Evolutionary conservation across 1,140 invertebrate genomes (phyloP).

Genomic region (Wasmannia auropunctata): DNA sequence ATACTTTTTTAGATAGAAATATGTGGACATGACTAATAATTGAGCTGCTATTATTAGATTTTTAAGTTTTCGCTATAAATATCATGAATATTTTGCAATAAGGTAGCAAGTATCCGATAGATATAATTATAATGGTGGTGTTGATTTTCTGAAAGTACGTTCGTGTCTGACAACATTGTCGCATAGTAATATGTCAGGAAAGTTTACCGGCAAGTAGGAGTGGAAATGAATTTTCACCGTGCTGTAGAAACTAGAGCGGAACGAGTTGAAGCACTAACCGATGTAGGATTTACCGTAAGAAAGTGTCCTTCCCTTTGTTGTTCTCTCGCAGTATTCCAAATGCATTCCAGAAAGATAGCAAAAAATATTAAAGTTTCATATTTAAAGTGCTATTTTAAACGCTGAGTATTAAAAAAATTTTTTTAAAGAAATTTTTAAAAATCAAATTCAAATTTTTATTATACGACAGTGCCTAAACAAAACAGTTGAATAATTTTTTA

Average conservation of each 20-base stretch:
- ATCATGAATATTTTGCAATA: background rate
- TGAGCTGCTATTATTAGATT: background rate
- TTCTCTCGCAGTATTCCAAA: background rate
- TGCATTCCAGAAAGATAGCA: background rate
- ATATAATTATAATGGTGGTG: constrained; percentile 60
- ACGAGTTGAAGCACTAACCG: constrained; percentile 49
- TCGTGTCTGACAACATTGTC: constrained; percentile 39
- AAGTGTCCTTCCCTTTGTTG: constrained; percentile 28
- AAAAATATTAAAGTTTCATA: background rate
- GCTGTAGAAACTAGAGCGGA: constrained; percentile 66
- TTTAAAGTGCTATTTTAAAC: background rate
- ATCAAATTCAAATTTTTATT: background rate
- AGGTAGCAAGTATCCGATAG: background rate
- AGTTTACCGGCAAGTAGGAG: background rate
- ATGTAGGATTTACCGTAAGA: constrained; percentile 51
- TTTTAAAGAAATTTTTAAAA: background rate
- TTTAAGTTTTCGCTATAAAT: background rate
- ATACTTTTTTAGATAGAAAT: background rate
- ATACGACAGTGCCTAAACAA: background rate
- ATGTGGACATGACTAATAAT: background rate
- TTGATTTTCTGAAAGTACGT: constrained; percentile 66
- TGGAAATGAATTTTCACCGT: constrained; percentile 60
- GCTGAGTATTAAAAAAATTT: background rate
- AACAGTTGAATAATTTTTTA: background rate
- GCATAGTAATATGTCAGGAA: constrained; percentile 54